phyloP scores from a whole-genome alignment of 2,797 vertebrate species.

The Squalus acanthias region DNA sequence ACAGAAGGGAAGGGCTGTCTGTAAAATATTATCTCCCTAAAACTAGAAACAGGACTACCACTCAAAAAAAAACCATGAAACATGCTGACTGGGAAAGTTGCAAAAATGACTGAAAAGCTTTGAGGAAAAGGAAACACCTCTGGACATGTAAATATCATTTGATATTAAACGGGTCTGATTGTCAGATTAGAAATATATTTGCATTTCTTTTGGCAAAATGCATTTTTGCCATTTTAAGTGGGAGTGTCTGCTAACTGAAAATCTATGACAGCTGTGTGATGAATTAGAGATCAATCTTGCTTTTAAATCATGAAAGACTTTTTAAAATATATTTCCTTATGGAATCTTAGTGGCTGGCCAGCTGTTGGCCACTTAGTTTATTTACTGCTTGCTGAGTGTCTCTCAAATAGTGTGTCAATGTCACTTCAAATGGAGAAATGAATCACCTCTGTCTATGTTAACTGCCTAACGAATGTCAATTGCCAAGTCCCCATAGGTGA shows the following conservation, averaged over 20 bases:
- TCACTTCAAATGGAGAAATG: slow-evolving; percentile 1
- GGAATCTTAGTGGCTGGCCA: not conserved
- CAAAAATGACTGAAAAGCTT: not conserved
- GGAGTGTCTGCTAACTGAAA: not conserved
- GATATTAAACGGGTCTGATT: not conserved
- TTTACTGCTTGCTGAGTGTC: not conserved
- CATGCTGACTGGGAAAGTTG: not conserved
- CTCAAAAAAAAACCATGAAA: not conserved
- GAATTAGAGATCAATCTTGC: not conserved
- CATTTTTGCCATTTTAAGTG: not conserved
- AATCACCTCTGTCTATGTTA: not conserved
- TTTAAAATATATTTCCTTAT: not conserved
- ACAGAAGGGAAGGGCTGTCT: not conserved
- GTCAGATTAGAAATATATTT: not conserved
- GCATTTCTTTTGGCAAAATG: not conserved
- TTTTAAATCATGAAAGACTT: not conserved
- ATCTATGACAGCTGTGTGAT: not conserved
- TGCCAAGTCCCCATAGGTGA: not conserved
- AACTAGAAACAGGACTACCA: not conserved
- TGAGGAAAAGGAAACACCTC: not conserved
- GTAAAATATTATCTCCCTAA: not conserved
- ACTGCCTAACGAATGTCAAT: not conserved
- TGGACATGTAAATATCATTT: not conserved
- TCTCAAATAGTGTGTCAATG: not conserved
- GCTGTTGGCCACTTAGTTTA: not conserved